These are phyloP conservation scores for Nannobrachium achirus DNA, from an alignment of 2,113 vertebrate species.

Conservation along the genomic window DNA sequence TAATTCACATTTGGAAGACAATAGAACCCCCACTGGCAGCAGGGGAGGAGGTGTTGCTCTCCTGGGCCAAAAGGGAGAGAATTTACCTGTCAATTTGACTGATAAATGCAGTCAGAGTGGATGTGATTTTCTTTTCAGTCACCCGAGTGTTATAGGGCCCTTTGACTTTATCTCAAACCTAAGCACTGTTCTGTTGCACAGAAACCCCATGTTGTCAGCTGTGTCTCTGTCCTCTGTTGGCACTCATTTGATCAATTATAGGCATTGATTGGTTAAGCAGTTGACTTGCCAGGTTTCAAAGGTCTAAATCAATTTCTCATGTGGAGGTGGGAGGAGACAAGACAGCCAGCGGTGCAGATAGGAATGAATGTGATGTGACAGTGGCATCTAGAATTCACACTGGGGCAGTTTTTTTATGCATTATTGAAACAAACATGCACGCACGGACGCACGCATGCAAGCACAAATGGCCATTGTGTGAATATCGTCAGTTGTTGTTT, in stretches of 20 bases:
- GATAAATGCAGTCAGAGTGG: too few species aligned
- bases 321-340: conserved; percentile 39
- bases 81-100: too few species aligned
- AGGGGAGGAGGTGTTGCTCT: too few species aligned
- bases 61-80: too few species aligned
- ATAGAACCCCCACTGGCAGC: too few species aligned
- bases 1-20: too few species aligned
- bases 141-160: too few species aligned
- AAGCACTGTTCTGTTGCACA: neutral
- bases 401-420: neutral
- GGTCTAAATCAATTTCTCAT: conserved; percentile 65
- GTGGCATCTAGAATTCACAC: neutral
- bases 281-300: conserved; percentile 32
- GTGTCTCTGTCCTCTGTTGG: neutral
- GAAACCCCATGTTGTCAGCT: neutral
- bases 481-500: neutral
- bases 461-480: neutral
- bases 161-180: conserved; percentile 2
- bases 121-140: too few species aligned
- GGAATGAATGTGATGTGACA: neutral
- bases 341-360: conserved; percentile 20
- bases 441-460: neutral
- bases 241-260: conserved; percentile 47
- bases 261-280: conserved; percentile 54
- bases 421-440: neutral